Evolutionary conservation across 2,797 vertebrate species (phyloP).

Genomic region (Falco naumanni): DNA sequence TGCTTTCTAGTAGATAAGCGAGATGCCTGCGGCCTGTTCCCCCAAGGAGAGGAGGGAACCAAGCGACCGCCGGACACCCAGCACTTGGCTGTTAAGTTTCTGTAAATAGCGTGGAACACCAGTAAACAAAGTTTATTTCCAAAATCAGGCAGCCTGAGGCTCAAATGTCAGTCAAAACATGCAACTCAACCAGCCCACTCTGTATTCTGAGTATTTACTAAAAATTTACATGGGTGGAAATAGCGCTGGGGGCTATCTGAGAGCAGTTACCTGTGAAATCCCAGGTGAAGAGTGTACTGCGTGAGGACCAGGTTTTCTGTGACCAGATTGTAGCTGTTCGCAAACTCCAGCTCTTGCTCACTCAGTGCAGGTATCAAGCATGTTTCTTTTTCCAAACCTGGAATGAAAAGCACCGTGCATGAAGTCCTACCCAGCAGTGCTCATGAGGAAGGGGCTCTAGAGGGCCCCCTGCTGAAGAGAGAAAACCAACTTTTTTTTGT

Average conservation of each 20-base stretch:
- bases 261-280: constrained; percentile 84
- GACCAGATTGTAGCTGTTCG: constrained; percentile 92
- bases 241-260: background rate
- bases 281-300: constrained; percentile 90
- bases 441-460: background rate
- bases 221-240: rapidly evolving
- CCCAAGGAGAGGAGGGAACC: background rate
- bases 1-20: background rate
- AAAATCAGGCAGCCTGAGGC: background rate
- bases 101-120: background rate
- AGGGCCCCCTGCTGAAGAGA: background rate
- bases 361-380: constrained; percentile 88
- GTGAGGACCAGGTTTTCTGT: constrained; percentile 97
- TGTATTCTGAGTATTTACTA: background rate
- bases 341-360: constrained; percentile 85
- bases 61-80: background rate
- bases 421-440: background rate
- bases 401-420: constrained; percentile 3
- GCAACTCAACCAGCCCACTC: background rate
- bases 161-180: background rate
- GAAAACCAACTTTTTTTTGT: no score
- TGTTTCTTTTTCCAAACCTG: constrained; percentile 96
- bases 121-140: background rate
- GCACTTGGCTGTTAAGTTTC: background rate
- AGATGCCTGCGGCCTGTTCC: background rate